Evolutionary conservation across 1,140 invertebrate species (phyloP).

Genomic region (Penaeus chinensis): DNA sequence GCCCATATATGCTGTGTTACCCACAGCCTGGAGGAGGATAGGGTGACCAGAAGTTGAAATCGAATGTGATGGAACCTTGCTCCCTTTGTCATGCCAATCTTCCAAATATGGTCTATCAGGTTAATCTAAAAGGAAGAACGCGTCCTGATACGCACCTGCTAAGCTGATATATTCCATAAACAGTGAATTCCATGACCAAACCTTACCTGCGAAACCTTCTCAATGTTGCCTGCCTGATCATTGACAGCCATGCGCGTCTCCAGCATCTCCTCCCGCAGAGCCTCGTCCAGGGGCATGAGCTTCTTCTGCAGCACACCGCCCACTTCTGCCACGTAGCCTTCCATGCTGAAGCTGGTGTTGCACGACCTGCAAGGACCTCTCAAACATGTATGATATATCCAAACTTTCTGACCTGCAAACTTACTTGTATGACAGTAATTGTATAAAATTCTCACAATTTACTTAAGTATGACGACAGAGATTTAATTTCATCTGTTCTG

Average conservation of each 20-base stretch:
- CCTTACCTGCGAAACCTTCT: constrained; percentile 45
- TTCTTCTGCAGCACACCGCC: constrained; percentile 15
- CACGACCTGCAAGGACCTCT: constrained; percentile 25
- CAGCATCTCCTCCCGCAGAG: constrained; percentile 28
- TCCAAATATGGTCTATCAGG: too few relatives aligned
- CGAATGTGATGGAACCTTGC: too few relatives aligned
- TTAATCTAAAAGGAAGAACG: too few relatives aligned
- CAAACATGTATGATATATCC: not conserved
- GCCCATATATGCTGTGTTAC: constrained; percentile 22
- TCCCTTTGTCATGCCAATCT: too few relatives aligned
- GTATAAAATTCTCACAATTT: too few relatives aligned
- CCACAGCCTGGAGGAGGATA: constrained; percentile 23
- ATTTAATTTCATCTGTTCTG: too few relatives aligned
- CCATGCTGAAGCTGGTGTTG: constrained; percentile 19
- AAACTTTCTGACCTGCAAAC: not conserved
- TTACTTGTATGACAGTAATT: too few relatives aligned
- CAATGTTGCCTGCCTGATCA: constrained; percentile 31
- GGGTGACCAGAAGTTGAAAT: too few relatives aligned
- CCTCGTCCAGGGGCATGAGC: constrained; percentile 18
- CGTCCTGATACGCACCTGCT: too few relatives aligned
- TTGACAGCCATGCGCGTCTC: constrained; percentile 24
- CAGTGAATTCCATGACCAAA: not conserved
- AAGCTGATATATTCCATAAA: not conserved
- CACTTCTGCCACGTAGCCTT: constrained; percentile 2
- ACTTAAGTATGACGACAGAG: too few relatives aligned